A percentile compares a stretch with the other conserved stretches of the same genome.
Conservation (phyloP, 53 echinoderm and acorn worm genomes). For the Hippasteria phrygiana region DNA sequence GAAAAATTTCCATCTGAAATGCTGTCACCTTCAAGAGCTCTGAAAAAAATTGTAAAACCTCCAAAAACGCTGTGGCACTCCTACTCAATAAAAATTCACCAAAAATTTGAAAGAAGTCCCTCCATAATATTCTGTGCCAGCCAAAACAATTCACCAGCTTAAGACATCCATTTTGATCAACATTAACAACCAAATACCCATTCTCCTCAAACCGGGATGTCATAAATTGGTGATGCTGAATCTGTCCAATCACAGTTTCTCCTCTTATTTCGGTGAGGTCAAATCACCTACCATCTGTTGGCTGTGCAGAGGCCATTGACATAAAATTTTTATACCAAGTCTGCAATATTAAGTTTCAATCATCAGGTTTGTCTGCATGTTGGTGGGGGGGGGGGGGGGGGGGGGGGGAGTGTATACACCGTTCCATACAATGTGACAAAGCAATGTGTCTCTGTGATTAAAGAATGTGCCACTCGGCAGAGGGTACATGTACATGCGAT, state of each 20-base stretch:
- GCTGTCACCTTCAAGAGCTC: too few relatives aligned
- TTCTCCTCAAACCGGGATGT: too few relatives aligned
- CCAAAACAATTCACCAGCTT: too few relatives aligned
- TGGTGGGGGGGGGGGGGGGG: background rate
- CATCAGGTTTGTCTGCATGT: background rate
- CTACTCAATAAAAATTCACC: too few relatives aligned
- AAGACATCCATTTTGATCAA: too few relatives aligned
- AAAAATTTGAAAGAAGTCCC: too few relatives aligned
- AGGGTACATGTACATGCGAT: background rate
- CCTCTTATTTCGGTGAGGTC: background rate
- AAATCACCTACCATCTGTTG: constrained; percentile 41
- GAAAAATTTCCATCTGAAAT: too few relatives aligned
- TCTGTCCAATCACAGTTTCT: too few relatives aligned
- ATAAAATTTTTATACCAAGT: constrained; percentile 67
- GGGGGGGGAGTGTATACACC: background rate
- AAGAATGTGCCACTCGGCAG: background rate
- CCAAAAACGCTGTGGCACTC: too few relatives aligned
- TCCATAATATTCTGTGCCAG: too few relatives aligned
- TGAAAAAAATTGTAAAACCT: too few relatives aligned
- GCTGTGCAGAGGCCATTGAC: constrained; percentile 9
- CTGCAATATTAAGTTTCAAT: constrained; percentile 39
- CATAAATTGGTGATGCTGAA: background rate
- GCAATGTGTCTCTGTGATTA: constrained; percentile 55
- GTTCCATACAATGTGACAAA: background rate
- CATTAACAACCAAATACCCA: too few relatives aligned